A percentile compares a stretch with the other conserved stretches of the same genome.
phyloP scores from a whole-genome alignment of 2,888 invertebrate genomes.

The Molorchus minor region DNA sequence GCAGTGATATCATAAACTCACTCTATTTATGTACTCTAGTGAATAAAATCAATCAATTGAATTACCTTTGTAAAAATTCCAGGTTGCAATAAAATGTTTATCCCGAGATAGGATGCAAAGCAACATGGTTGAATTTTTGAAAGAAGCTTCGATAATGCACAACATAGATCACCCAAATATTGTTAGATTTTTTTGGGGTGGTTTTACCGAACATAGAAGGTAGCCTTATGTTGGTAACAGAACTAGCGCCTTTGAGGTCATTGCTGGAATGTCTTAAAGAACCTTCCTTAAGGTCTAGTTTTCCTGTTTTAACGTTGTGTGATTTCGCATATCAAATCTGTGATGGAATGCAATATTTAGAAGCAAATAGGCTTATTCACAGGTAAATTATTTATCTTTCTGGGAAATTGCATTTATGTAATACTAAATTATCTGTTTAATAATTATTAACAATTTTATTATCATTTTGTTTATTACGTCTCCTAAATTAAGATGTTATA shows the following conservation, averaged over 20 bases:
- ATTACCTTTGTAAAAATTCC: too few species aligned
- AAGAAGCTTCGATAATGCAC: constrained; percentile 99
- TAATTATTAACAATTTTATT: background rate
- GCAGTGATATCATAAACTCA: too few species aligned
- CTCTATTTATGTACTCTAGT: too few species aligned
- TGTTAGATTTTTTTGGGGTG: constrained; percentile 95
- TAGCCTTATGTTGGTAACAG: constrained; percentile 74
- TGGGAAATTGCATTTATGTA: background rate
- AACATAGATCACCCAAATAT: constrained; percentile 97
- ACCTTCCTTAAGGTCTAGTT: constrained; percentile 87
- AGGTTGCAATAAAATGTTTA: constrained; percentile 97
- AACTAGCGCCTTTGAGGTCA: constrained; percentile 94
- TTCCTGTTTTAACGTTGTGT: constrained; percentile 91
- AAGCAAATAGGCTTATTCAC: constrained; percentile 95
- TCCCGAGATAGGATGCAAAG: constrained; percentile 95
- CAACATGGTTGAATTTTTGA: constrained; percentile 95
- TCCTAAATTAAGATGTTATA: background rate
- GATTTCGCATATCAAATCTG: constrained; percentile 96
- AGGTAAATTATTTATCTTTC: constrained; percentile 64
- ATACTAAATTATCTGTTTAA: background rate
- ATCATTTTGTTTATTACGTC: background rate
- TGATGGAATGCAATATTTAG: constrained; percentile 98
- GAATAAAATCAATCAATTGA: too few species aligned
- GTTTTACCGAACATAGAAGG: constrained; percentile 85
- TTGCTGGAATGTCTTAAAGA: constrained; percentile 96